phyloP scores from a whole-genome alignment of 1,140 invertebrate species.

The Zophobas atratus region DNA sequence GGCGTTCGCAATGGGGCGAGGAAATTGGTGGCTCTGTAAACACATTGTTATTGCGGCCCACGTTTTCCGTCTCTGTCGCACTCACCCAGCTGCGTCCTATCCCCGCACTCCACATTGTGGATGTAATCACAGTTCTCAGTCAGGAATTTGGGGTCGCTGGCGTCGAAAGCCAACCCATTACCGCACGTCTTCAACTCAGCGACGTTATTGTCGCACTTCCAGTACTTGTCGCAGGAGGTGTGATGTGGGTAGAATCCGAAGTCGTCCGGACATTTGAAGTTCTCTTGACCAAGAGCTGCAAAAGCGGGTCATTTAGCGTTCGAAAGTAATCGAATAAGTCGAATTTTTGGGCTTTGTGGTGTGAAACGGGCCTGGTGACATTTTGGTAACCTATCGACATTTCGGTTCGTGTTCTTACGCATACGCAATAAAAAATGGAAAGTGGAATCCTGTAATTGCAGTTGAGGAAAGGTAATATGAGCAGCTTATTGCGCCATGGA shows the following conservation, averaged over 20 bases:
- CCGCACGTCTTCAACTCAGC: slow-evolving; percentile 94
- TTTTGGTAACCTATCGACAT: slow-evolving; percentile 34
- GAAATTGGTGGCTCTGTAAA: slow-evolving; percentile 86
- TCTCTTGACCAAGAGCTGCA: slow-evolving; percentile 81
- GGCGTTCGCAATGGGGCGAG: slow-evolving; percentile 86
- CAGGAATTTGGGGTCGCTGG: slow-evolving; percentile 88
- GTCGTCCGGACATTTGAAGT: slow-evolving; percentile 94
- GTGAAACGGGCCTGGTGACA: neutral
- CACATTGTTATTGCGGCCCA: slow-evolving; percentile 2
- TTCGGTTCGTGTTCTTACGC: slow-evolving; percentile 7
- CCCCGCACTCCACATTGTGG: slow-evolving; percentile 95
- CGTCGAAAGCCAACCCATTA: slow-evolving; percentile 94
- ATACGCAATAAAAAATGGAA: slow-evolving; percentile 48
- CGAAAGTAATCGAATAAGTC: neutral
- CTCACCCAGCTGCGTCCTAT: slow-evolving; percentile 86
- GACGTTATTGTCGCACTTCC: slow-evolving; percentile 92
- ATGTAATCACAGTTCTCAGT: slow-evolving; percentile 96
- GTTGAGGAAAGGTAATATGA: slow-evolving; percentile 36
- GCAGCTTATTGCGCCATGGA: slow-evolving; percentile 41
- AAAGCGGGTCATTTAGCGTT: slow-evolving; percentile 57
- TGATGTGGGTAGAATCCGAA: slow-evolving; percentile 95
- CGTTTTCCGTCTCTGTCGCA: neutral
- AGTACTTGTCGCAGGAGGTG: slow-evolving; percentile 94
- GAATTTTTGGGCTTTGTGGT: no score
- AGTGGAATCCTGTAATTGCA: slow-evolving; percentile 47